Evolutionary conservation across 2,888 invertebrate genomes (phyloP), one percentile per base, ranked within the genome.

Genomic region (Netelia fuscicornis): DNA sequence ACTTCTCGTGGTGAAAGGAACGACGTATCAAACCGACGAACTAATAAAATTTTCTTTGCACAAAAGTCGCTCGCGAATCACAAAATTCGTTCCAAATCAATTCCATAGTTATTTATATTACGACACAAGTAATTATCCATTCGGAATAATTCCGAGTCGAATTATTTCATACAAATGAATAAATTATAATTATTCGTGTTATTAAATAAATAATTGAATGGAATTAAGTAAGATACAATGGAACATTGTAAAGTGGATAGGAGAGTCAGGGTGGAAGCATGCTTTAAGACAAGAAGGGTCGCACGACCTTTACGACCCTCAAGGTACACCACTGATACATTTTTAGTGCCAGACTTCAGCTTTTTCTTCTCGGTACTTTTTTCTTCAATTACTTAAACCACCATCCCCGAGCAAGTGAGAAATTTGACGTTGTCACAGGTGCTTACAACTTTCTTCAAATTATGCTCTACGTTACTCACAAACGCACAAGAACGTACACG

Each of bases 361-460:
- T 58, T 68, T 37, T 68, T 65, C 30, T 48, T 48, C 11, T 60
- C 58, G 25, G 11, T 42, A 1, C 23, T 56, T 56, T 37, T 37
- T 20, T 20, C n/a, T 25, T 54, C 44, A 10, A 11, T 25, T 10
- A 60, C 30, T 13, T 13, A 25, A 8, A 70, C 54, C n/a, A 48
- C 20, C 42, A 74, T 37, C 37, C 6, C 13, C 30, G 58, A 67
- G 13, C 44, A n/a, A 77, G 70, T 30, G 62, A 71, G 76, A 82
- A 71, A 56, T 77, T 77, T 20, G 76, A 82, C 76, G 76, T 70
- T 76, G 76, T 71, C 81, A 71, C 81, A 77, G 81, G 76, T 82
- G 81, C 76, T 56, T 64, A 60, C 37, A 52, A 71, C 67, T 58
- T 67, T 20, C 23, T 37, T 13, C 44, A 71, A 75, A 54, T 54